A percentile compares a stretch with the other conserved stretches of the same genome.
These are phyloP conservation scores for human DNA, from an alignment of 2,113 vertebrate species.

Conservation along the genomic window DNA sequence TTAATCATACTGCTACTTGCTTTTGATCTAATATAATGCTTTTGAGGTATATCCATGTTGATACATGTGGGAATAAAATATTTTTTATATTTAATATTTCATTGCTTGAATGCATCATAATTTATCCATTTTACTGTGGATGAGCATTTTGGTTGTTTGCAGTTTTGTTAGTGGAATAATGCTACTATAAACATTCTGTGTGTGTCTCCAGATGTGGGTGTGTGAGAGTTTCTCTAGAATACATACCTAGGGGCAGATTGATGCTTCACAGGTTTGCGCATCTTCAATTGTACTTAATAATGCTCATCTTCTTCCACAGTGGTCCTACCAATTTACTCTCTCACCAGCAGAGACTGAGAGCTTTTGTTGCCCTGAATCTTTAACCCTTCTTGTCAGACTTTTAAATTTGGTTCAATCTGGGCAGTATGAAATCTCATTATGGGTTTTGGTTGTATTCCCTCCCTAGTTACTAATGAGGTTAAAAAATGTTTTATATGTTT, in stretches of 20 bases:
- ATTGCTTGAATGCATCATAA: neutral
- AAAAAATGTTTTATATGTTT: neutral
- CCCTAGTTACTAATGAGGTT: neutral
- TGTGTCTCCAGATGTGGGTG: neutral
- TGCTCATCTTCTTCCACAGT: neutral
- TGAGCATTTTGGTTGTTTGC: neutral
- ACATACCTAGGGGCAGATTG: no score
- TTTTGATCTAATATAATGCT: neutral
- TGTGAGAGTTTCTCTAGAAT: neutral
- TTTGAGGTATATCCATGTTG: neutral
- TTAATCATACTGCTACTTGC: neutral
- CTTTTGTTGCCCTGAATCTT: neutral
- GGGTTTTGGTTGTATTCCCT: neutral
- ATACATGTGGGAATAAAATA: no score
- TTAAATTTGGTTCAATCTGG: neutral
- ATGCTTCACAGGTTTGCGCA: neutral
- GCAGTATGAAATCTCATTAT: neutral
- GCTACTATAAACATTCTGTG: neutral
- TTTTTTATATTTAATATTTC: neutral
- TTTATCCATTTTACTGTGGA: neutral
- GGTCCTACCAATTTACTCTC: neutral
- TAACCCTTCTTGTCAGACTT: neutral
- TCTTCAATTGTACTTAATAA: neutral
- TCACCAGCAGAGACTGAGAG: neutral
- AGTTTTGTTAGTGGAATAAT: neutral